Conservation (phyloP, 2,888 invertebrate genomes). For the Lasioglossum lativentre region DNA sequence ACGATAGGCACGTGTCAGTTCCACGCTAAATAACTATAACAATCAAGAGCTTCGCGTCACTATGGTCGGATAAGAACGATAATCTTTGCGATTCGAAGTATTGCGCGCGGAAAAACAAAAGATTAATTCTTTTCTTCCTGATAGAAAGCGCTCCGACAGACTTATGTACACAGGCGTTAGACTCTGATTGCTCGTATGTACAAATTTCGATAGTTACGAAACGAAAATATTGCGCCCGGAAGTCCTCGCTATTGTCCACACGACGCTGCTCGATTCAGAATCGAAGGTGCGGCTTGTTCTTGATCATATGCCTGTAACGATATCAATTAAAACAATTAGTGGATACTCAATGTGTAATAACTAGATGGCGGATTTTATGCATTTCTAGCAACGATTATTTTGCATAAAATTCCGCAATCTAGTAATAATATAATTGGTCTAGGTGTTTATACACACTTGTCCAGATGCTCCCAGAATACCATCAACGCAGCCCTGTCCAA, state of each 20-base stretch:
- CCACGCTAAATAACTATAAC: constrained; percentile 32
- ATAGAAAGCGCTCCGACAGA: not conserved
- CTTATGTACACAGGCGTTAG: constrained; percentile 60
- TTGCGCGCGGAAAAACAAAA: constrained; percentile 13
- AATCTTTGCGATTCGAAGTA: constrained; percentile 25
- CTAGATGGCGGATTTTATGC: not conserved
- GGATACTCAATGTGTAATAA: not conserved
- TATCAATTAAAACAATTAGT: constrained; percentile 13
- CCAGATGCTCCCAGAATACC: constrained; percentile 98
- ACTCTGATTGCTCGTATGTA: constrained; percentile 53
- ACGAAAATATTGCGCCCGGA: constrained; percentile 29
- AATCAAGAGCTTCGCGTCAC: not conserved
- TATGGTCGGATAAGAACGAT: not conserved
- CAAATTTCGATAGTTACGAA: constrained; percentile 31
- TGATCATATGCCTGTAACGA: constrained; percentile 91
- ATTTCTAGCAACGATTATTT: not conserved
- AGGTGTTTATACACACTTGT: constrained; percentile 89
- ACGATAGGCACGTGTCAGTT: constrained; percentile 64
- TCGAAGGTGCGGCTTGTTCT: constrained; percentile 92
- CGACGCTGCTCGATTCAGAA: constrained; percentile 51
- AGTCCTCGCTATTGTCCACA: not conserved
- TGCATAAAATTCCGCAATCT: not conserved
- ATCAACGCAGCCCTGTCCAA: constrained; percentile 97
- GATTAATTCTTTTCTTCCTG: not conserved
- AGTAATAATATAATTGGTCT: not conserved